Percentiles rank a stretch among this genome's conserved stretches.
Evolutionary conservation across 2,797 vertebrate species (phyloP).

Genomic region (Synanceia verrucosa): DNA sequence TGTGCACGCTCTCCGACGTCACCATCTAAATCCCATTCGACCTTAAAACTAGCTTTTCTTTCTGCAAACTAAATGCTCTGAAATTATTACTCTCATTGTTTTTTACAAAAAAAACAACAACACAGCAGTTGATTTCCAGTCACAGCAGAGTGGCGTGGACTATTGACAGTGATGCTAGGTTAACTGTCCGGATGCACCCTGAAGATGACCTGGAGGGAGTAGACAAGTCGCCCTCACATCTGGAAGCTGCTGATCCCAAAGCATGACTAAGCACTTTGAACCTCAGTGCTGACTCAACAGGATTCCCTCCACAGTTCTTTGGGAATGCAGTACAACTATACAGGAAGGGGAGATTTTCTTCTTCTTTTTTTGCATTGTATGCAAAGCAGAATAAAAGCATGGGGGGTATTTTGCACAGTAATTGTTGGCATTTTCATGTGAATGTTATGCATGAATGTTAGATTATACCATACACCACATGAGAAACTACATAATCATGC

Average conservation of each 20-base stretch:
- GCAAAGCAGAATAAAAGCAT: slow-evolving; percentile 37
- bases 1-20: slow-evolving; percentile 37
- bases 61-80: slow-evolving; percentile 31
- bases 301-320: slow-evolving; percentile 49
- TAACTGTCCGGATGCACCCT: slow-evolving; percentile 37
- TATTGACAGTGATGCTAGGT: slow-evolving; percentile 39
- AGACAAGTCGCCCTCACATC: slow-evolving; percentile 29
- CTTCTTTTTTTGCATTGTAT: slow-evolving; percentile 25
- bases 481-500: slow-evolving; percentile 37
- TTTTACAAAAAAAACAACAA: slow-evolving; percentile 40
- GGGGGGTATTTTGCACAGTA: slow-evolving; percentile 19
- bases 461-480: slow-evolving; percentile 25
- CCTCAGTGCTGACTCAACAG: slow-evolving; percentile 52
- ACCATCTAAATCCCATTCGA: slow-evolving; percentile 16
- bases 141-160: slow-evolving; percentile 41
- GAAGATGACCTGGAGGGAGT: slow-evolving; percentile 31
- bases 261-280: slow-evolving; percentile 33
- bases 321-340: slow-evolving; percentile 45
- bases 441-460: slow-evolving; percentile 26
- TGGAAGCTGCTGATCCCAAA: slow-evolving; percentile 42
- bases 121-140: slow-evolving; percentile 27
- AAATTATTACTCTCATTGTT: no score
- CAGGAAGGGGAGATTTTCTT: not conserved
- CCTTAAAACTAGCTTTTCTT: slow-evolving; percentile 4
- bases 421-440: slow-evolving; percentile 19